These are phyloP conservation scores for Bombus cullumanus DNA, from an alignment of 1,140 invertebrate genomes.

Conservation along the genomic window DNA sequence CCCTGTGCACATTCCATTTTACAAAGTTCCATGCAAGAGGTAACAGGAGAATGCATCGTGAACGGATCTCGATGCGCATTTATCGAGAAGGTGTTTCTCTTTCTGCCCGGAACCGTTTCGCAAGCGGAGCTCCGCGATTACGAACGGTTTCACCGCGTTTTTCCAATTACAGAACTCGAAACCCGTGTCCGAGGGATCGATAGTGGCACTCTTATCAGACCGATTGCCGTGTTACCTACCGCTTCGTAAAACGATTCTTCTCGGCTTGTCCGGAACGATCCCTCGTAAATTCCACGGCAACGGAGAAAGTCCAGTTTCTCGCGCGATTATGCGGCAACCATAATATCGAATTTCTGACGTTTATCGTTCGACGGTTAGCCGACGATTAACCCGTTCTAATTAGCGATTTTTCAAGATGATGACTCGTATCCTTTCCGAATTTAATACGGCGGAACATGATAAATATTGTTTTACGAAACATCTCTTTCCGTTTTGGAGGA, in stretches of 20 bases:
- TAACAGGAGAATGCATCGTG: slow-evolving; percentile 14
- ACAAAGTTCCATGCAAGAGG: too few relatives aligned
- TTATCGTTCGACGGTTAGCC: slow-evolving; percentile 26
- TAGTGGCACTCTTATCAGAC: slow-evolving; percentile 24
- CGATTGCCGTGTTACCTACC: slow-evolving; percentile 44
- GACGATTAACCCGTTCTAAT: slow-evolving; percentile 42
- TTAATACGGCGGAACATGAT: not conserved
- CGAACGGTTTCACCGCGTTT: slow-evolving; percentile 34
- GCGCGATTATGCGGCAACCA: slow-evolving; percentile 41
- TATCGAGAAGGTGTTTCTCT: slow-evolving; percentile 22
- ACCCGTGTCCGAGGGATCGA: slow-evolving; percentile 29
- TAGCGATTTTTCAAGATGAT: slow-evolving; percentile 11
- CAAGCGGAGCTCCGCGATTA: not conserved
- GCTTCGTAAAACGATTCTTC: slow-evolving; percentile 41
- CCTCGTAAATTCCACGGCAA: slow-evolving; percentile 47
- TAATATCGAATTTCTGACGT: slow-evolving; percentile 55
- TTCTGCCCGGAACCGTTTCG: slow-evolving; percentile 17
- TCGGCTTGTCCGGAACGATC: slow-evolving; percentile 8
- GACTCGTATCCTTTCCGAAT: not conserved
- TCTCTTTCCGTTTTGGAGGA: not conserved
- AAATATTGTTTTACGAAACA: not conserved
- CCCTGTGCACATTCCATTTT: slow-evolving; percentile 7
- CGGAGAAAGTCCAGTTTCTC: slow-evolving; percentile 57
- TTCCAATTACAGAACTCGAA: slow-evolving; percentile 34
- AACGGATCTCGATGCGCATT: not conserved